Evolutionary conservation across 1,140 invertebrate species (phyloP).

Genomic region (Nixonia krombeini): DNA sequence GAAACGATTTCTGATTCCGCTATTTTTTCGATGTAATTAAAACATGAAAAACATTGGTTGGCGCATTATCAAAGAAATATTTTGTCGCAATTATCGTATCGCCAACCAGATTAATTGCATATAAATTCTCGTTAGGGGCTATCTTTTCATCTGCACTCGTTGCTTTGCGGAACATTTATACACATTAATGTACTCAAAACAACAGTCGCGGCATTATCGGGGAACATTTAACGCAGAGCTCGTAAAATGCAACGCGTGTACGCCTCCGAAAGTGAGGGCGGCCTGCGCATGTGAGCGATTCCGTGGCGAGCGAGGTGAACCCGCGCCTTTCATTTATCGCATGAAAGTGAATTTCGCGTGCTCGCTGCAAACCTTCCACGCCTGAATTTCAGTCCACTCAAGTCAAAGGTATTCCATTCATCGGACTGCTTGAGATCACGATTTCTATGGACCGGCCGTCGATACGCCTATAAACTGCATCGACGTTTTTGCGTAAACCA

Average conservation of each 20-base stretch:
- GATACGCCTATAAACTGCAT: too few species aligned
- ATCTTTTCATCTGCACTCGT: constrained; percentile 21
- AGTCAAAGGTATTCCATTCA: too few species aligned
- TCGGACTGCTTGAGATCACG: too few species aligned
- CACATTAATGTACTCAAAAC: constrained; percentile 23
- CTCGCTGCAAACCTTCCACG: neutral
- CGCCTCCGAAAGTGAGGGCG: constrained; percentile 16
- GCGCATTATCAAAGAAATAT: too few species aligned
- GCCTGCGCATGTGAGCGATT: constrained; percentile 14
- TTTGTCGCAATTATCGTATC: too few species aligned
- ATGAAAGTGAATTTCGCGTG: neutral
- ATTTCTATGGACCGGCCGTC: too few species aligned
- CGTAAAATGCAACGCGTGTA: constrained; percentile 21
- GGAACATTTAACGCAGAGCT: constrained; percentile 18
- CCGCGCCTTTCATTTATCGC: constrained; percentile 7
- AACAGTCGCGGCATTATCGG: constrained; percentile 28
- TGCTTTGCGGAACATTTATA: constrained; percentile 22
- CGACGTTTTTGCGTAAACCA: too few species aligned
- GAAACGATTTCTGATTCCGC: too few species aligned
- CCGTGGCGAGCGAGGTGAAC: constrained; percentile 1
- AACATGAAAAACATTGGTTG: too few species aligned
- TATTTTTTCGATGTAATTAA: too few species aligned
- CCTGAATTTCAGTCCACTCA: neutral
- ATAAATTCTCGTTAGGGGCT: constrained; percentile 25
- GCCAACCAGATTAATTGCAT: too few species aligned